Evolutionary conservation across 2,113 vertebrate species (phyloP).

Genomic region (Acrocephalus kingi): DNA sequence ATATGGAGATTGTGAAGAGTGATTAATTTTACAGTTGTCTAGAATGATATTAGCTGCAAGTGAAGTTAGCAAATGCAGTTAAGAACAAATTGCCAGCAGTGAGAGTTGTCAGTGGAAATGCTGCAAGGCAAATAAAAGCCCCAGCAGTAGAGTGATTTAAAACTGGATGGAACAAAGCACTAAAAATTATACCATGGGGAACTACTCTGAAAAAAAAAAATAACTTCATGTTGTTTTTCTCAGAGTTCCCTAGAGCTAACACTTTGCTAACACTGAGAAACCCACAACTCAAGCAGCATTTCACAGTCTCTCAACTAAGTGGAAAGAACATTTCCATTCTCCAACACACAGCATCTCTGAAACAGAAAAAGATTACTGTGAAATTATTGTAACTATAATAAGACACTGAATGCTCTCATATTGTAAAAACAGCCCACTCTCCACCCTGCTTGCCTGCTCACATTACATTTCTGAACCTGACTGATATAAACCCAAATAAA

Average conservation of each 20-base stretch:
- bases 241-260: conserved; percentile 26
- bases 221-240: conserved; percentile 19
- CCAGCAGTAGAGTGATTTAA: conserved; percentile 32
- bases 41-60: not conserved
- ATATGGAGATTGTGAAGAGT: not conserved
- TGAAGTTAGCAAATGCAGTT: not conserved
- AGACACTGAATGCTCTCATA: not conserved
- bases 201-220: not conserved
- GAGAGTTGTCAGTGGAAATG: conserved; percentile 43
- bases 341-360: not conserved
- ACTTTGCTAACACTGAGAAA: conserved; percentile 11
- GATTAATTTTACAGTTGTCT: conserved; percentile 30
- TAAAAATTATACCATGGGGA: conserved; percentile 44
- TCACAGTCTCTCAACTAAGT: not conserved
- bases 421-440: not conserved
- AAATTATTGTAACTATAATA: not conserved
- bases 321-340: not conserved
- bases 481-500: not conserved
- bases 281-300: not conserved
- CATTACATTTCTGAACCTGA: not conserved
- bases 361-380: not conserved
- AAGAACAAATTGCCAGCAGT: conserved; percentile 52
- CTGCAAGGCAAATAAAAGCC: conserved; percentile 42
- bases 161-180: conserved; percentile 39
- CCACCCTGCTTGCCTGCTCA: not conserved